phyloP scores from a whole-genome alignment of 2,113 vertebrate genomes.

The Proteles cristata region DNA sequence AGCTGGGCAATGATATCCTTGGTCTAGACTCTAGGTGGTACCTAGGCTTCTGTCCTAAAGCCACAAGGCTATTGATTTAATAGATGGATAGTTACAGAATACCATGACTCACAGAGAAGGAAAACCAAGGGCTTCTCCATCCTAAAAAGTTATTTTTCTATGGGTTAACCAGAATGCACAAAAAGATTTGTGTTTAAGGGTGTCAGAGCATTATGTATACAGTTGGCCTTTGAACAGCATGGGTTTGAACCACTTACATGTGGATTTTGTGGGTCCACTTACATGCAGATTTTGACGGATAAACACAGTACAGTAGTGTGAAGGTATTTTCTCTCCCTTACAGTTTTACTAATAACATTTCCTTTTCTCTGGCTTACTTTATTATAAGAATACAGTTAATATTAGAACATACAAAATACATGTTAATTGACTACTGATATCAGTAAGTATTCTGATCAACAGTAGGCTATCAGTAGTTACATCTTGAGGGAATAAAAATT shows the following conservation, averaged over 20 bases:
- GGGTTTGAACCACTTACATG: neutral
- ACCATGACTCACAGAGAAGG: neutral
- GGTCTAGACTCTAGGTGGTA: neutral
- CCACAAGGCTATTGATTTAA: neutral
- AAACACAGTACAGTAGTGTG: neutral
- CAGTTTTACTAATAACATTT: neutral
- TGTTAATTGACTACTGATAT: neutral
- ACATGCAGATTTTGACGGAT: neutral
- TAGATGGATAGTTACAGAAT: neutral
- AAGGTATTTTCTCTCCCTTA: neutral
- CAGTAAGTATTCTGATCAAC: neutral
- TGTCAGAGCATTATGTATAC: neutral
- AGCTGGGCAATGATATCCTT: neutral
- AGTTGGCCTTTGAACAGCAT: neutral
- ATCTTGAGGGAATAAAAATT: neutral
- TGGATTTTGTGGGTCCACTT: neutral
- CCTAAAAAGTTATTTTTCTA: constrained; percentile 28
- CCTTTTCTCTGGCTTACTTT: neutral
- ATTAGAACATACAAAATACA: neutral
- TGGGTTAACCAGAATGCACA: neutral
- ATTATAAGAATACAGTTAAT: neutral
- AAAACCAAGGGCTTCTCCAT: neutral
- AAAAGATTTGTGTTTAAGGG: neutral
- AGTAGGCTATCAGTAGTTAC: neutral
- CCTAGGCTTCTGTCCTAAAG: neutral